A percentile compares a stretch with the other conserved stretches of the same genome.
Evolutionary conservation across 2,113 vertebrate genomes (phyloP).

Genomic region (Egretta garzetta): DNA sequence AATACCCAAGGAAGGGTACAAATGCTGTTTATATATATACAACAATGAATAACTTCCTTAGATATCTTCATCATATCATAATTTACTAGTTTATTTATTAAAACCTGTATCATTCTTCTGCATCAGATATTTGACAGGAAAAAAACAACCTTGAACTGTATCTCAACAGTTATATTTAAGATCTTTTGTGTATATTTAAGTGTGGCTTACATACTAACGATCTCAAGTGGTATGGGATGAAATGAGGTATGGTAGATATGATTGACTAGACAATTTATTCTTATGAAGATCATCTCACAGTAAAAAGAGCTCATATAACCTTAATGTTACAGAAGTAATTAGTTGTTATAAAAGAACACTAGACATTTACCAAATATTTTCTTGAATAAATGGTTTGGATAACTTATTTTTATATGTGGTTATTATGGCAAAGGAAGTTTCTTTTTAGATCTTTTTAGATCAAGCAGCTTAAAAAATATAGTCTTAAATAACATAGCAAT

Average conservation of each 20-base stretch:
- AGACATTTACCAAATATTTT: neutral
- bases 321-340: neutral
- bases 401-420: neutral
- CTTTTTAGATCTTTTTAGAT: neutral
- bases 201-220: constrained; percentile 23
- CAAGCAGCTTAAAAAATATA: neutral
- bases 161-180: neutral
- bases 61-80: neutral
- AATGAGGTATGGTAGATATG: neutral
- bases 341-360: neutral
- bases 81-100: constrained; percentile 71
- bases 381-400: neutral
- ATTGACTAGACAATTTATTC: neutral
- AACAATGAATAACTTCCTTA: neutral
- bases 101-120: neutral
- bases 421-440: neutral
- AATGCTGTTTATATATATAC: neutral
- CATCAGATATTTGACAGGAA: neutral
- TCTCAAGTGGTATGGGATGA: neutral
- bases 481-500: neutral
- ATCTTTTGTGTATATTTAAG: neutral
- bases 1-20: constrained; percentile 17
- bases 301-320: neutral
- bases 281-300: neutral
- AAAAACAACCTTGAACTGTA: neutral